Base-by-base conservation (phyloP, 1,140 invertebrate species). In the Cephus cinctus region DNA sequence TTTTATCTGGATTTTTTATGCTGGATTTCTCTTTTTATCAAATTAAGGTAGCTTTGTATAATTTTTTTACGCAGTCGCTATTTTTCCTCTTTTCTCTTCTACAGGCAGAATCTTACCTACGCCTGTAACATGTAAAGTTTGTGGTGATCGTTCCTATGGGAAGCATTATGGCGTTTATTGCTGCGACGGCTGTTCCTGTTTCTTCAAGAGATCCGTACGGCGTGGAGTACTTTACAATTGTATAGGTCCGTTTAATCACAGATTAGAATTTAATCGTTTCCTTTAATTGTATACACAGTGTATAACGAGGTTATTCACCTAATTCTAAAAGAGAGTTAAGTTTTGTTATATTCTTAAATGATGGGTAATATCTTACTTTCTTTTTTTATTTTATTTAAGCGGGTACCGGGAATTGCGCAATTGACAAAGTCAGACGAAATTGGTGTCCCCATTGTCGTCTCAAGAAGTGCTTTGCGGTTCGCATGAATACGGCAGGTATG, bases 151-250 rank as follows among this genome's bases (percentile, higher is more conserved):
- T 63, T 90, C 87, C 11, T 92, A 87, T 56, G 91, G 91, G 0
- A 90, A 91, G 67, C 90, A 94, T 69, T 94, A 94, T 60, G 91
- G 91, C 0, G 86, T 90, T 5, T 86, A 82, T 66, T 90, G 89
- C 62, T 94, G 91, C 65, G 92, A 94, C 60, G 91, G 91, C 4
- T 94, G 91, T 68, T 90, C 88, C 27, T 94, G 91, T 59, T 94
- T 94, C 67, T 94, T 94, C 70, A 94, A 94, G 69, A 75, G 87
- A 57, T 88, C 86, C 45, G 80, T 92, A 11, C 72, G 90, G 34
- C 82, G 83, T 46, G 81, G 81, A 6, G 83, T 84, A 5, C 67
- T 80, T 3, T 92, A 92, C 59, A 80, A 80, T 31, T 93, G 91
- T 64, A 93, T 89, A 54, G 83, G 87, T 89, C 75, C 78, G 77